Evolutionary conservation across 37 sponge, comb jelly and placozoan genomes (phyloP).

Genomic region (Diacarnus erythraeanus): DNA sequence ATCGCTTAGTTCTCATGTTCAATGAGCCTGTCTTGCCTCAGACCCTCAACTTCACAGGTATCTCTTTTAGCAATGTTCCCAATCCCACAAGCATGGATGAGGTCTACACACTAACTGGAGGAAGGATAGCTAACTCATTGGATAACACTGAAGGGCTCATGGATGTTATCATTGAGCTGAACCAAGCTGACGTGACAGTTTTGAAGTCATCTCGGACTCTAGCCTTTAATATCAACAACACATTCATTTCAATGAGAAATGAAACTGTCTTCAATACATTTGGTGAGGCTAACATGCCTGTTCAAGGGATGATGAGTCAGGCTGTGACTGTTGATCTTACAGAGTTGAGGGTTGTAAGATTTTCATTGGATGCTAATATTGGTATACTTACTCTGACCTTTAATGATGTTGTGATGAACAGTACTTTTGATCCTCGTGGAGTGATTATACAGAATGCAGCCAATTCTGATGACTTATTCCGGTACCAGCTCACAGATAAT

Average conservation of each 20-base stretch:
- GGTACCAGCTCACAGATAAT: constrained; percentile 34
- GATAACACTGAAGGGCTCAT: constrained; percentile 33
- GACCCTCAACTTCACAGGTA: constrained; percentile 65
- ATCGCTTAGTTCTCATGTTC: constrained; percentile 73
- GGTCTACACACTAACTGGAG: constrained; percentile 73
- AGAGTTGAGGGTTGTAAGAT: constrained; percentile 22
- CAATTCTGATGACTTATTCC: constrained; percentile 1
- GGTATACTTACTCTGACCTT: constrained; percentile 69
- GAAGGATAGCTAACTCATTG: constrained; percentile 38
- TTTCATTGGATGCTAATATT: constrained; percentile 62
- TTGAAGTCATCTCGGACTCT: constrained; percentile 55
- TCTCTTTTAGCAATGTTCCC: constrained; percentile 50
- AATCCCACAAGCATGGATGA: constrained; percentile 13
- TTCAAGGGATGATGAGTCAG: constrained; percentile 11
- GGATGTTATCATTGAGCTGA: constrained; percentile 53
- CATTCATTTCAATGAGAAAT: constrained; percentile 44
- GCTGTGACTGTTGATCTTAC: constrained; percentile 42
- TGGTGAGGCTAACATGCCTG: constrained; percentile 42
- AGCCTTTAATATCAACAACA: constrained; percentile 37
- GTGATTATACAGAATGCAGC: constrained; percentile 54
- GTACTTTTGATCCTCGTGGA: constrained; percentile 57
- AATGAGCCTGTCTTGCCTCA: constrained; percentile 79
- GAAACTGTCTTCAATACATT: constrained; percentile 63
- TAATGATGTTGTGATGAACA: constrained; percentile 65
- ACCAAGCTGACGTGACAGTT: constrained; percentile 54